These are phyloP conservation scores for Pycnomerus fuliginosus DNA, from an alignment of 2,888 invertebrate species.

Conservation along the genomic window DNA sequence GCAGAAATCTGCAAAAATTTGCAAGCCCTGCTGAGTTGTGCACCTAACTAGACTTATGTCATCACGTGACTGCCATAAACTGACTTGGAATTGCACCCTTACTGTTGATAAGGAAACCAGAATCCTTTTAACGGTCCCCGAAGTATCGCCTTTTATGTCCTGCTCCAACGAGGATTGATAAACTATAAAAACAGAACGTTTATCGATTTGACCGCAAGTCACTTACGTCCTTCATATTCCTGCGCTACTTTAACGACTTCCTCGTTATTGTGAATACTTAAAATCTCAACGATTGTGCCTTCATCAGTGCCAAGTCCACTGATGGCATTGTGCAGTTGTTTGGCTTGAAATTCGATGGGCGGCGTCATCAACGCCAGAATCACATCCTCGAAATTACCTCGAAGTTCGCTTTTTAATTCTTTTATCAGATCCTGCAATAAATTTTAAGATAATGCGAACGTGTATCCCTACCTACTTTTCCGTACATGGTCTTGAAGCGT, in stretches of 20 bases:
- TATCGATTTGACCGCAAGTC: background rate
- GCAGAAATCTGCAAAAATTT: too few species aligned
- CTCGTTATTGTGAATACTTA: slow-evolving; percentile 80
- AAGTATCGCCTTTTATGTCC: slow-evolving; percentile 84
- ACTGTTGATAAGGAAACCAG: slow-evolving; percentile 78
- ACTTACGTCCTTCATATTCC: slow-evolving; percentile 74
- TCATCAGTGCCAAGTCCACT: slow-evolving; percentile 80
- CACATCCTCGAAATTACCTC: slow-evolving; percentile 82
- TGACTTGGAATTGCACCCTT: too few species aligned
- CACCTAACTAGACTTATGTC: too few species aligned
- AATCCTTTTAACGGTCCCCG: slow-evolving; percentile 86
- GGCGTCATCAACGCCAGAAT: slow-evolving; percentile 80
- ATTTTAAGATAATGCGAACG: slow-evolving; percentile 8
- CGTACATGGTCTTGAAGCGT: slow-evolving; percentile 61
- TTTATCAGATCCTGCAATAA: slow-evolving; percentile 67
- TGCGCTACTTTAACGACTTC: slow-evolving; percentile 76
- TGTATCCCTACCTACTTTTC: slow-evolving; percentile 56
- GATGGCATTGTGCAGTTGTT: slow-evolving; percentile 78
- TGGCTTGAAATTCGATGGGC: slow-evolving; percentile 76
- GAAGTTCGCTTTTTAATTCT: slow-evolving; percentile 84
- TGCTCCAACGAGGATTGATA: slow-evolving; percentile 77
- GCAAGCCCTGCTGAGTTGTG: too few species aligned
- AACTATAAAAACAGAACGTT: slow-evolving; percentile 56
- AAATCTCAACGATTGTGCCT: slow-evolving; percentile 79
- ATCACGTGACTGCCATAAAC: too few species aligned